A percentile compares a stretch with the other conserved stretches of the same genome.
phyloP scores from a whole-genome alignment of 2,888 invertebrate species.

The Aphidoletes aphidimyza region DNA sequence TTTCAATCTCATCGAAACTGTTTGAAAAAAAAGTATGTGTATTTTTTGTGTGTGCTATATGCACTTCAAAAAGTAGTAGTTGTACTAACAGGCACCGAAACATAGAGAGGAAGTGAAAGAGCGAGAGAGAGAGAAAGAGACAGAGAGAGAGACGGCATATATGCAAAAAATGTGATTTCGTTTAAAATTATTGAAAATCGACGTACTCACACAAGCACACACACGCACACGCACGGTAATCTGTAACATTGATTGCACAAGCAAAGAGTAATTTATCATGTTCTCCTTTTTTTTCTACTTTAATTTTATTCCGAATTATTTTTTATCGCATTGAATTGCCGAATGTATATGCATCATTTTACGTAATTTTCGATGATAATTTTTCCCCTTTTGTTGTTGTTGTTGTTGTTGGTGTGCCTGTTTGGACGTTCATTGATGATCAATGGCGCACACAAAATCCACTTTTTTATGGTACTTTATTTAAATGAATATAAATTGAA shows the following conservation, averaged over 20 bases:
- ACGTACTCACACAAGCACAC: neutral
- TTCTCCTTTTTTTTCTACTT: too few relatives aligned
- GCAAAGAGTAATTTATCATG: slow-evolving; percentile 43
- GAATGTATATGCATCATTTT: slow-evolving; percentile 27
- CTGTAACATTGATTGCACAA: slow-evolving; percentile 23
- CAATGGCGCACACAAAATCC: neutral
- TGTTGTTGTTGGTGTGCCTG: neutral
- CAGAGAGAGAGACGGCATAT: neutral
- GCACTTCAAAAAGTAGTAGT: neutral
- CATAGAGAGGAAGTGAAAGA: too few relatives aligned
- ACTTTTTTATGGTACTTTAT: slow-evolving; percentile 33
- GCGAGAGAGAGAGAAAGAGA: neutral
- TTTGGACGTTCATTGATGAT: slow-evolving; percentile 8
- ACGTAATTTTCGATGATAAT: slow-evolving; percentile 20
- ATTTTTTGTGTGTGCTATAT: neutral
- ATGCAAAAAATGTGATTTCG: neutral
- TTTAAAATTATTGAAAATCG: slow-evolving; percentile 37
- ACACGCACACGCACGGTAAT: neutral
- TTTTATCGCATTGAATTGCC: neutral
- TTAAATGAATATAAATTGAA: slow-evolving; percentile 46
- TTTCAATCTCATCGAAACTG: neutral
- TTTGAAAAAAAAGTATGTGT: too few relatives aligned
- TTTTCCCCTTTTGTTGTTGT: neutral
- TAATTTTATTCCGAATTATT: neutral
- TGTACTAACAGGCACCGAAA: neutral